Evolutionary conservation across 2,113 vertebrate species (phyloP).

Genomic region (Synodontis membranacea): DNA sequence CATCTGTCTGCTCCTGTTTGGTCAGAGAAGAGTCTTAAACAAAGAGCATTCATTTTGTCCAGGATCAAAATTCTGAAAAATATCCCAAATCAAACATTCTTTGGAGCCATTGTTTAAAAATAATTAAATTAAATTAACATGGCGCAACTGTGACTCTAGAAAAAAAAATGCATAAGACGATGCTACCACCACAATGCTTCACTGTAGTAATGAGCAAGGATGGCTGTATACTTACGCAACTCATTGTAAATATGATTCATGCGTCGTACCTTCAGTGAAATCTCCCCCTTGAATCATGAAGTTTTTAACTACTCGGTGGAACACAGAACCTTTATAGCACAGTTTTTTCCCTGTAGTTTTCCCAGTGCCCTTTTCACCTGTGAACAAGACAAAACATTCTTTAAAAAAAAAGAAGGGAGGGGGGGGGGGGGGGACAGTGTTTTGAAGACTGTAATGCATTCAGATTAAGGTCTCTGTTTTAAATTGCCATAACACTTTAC

Average conservation of each 20-base stretch:
- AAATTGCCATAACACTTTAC: too few species aligned
- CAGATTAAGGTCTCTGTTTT: too few species aligned
- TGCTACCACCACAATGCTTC: not conserved
- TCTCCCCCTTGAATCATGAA: constrained; percentile 99
- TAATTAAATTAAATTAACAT: not conserved
- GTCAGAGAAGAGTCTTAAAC: not conserved
- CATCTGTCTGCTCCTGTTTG: not conserved
- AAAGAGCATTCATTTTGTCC: not conserved
- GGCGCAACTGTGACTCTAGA: not conserved
- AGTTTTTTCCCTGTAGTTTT: constrained; percentile 96
- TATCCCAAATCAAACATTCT: not conserved
- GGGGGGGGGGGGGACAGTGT: too few species aligned
- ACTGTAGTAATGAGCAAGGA: not conserved
- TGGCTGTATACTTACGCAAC: not conserved
- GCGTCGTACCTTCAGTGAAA: constrained; percentile 90
- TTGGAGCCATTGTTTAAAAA: not conserved
- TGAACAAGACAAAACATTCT: constrained; percentile 27
- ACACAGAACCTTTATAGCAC: constrained; percentile 97
- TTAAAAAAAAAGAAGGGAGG: too few species aligned
- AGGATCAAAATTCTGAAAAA: not conserved
- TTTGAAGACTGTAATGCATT: not conserved
- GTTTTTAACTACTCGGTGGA: constrained; percentile 98
- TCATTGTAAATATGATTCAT: not conserved
- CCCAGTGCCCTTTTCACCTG: constrained; percentile 93
- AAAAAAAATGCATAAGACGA: too few species aligned